These are phyloP conservation scores for Zeugodacus cucurbitae DNA, from an alignment of 1,140 invertebrate species.

Conservation along the genomic window DNA sequence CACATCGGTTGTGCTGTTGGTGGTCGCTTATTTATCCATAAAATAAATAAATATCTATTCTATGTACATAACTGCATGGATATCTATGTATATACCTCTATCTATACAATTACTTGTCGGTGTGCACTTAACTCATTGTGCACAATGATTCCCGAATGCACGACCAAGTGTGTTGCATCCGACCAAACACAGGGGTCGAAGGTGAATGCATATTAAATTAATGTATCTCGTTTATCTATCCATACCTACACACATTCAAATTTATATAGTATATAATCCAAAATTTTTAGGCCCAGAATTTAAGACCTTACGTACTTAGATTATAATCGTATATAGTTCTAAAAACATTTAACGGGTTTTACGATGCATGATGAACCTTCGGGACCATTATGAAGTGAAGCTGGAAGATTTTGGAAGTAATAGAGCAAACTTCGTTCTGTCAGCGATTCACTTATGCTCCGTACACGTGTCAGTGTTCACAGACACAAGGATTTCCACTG, in stretches of 20 bases:
- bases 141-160: not conserved
- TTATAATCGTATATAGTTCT: no score
- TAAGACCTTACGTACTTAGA: no score
- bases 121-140: not conserved
- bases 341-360: not conserved
- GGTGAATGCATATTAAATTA: constrained; percentile 4
- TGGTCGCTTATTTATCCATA: constrained; percentile 4
- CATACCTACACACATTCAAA: not conserved
- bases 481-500: no score
- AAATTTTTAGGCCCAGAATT: no score
- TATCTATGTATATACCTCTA: not conserved
- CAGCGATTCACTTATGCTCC: no score
- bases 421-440: no score
- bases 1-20: not conserved
- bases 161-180: not conserved
- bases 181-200: not conserved
- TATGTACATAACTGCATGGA: not conserved
- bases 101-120: not conserved
- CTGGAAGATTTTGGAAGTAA: no score
- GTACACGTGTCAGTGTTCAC: no score
- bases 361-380: not conserved
- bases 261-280: not conserved
- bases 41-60: not conserved
- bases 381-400: not conserved
- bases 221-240: not conserved